Conservation (phyloP, 2,797 vertebrate genomes). For the Acanthopagrus latus region DNA sequence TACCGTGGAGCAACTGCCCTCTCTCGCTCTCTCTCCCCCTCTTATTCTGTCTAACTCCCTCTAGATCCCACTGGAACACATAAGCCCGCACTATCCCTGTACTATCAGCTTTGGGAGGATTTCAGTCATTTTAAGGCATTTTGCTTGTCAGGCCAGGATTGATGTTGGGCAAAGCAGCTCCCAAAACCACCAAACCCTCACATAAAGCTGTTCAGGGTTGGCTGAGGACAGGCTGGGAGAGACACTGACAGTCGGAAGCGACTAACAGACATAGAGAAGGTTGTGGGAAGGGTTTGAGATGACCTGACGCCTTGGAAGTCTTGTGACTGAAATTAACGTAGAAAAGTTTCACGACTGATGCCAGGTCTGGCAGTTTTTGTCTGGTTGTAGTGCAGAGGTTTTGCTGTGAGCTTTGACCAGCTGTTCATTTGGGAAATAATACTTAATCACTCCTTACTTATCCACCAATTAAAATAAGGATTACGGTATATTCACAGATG, state of each 20-base stretch:
- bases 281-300: conserved; percentile 48
- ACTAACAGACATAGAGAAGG: conserved; percentile 21
- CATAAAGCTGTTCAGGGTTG: conserved; percentile 67
- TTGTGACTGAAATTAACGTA: conserved; percentile 60
- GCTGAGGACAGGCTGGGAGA: conserved; percentile 57
- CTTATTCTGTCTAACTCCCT: conserved; percentile 46
- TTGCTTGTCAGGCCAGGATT: conserved; percentile 74
- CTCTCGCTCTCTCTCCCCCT: not conserved
- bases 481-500: not conserved
- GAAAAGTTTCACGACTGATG: conserved; percentile 46
- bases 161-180: conserved; percentile 75
- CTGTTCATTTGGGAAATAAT: conserved; percentile 44
- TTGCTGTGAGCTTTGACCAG: conserved; percentile 48
- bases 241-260: conserved; percentile 15
- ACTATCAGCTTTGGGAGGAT: conserved; percentile 79
- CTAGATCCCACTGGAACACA: conserved; percentile 72
- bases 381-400: conserved; percentile 33
- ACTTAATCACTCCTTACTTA: conserved; percentile 30
- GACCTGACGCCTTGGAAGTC: conserved; percentile 61
- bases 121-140: conserved; percentile 77
- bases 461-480: conserved; percentile 14
- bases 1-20: conserved; percentile 11
- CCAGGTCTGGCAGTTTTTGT: conserved; percentile 25
- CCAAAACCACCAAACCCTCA: conserved; percentile 69
- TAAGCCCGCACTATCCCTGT: conserved; percentile 77